Conservation (phyloP, 2,888 invertebrate species). For the Hermaeophaga mercurialis region DNA sequence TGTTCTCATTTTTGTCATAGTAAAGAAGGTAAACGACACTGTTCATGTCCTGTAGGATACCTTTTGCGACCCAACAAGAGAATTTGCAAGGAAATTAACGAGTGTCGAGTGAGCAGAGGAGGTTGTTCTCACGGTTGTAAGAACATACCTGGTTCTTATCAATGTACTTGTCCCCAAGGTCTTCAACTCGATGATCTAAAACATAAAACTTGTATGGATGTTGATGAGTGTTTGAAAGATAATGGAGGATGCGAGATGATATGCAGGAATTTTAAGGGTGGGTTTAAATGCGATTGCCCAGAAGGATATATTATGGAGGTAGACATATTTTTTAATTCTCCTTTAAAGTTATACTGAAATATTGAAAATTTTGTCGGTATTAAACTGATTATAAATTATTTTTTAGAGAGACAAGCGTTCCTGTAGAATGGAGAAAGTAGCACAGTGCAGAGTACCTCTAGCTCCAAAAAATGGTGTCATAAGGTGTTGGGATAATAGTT, state of each 20-base stretch:
- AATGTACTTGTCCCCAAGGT: constrained; percentile 60
- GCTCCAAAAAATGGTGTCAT: constrained; percentile 47
- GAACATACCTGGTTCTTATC: constrained; percentile 59
- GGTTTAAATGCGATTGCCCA: constrained; percentile 60
- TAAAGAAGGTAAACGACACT: constrained; percentile 55
- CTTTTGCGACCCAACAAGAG: constrained; percentile 54
- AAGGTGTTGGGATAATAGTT: constrained; percentile 42
- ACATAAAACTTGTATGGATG: constrained; percentile 52
- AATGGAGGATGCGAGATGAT: constrained; percentile 58
- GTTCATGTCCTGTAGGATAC: constrained; percentile 63
- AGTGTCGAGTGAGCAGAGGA: constrained; percentile 64
- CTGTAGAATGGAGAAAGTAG: constrained; percentile 38
- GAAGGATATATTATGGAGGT: constrained; percentile 51
- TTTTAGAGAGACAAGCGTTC: constrained; percentile 35
- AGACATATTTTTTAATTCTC: constrained; percentile 12
- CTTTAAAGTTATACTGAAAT: neutral
- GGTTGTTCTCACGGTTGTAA: constrained; percentile 69
- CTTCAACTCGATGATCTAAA: constrained; percentile 48
- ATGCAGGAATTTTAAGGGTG: constrained; percentile 59
- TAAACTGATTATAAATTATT: neutral
- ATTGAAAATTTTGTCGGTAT: neutral
- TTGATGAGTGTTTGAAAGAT: constrained; percentile 56
- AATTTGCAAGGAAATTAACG: constrained; percentile 62
- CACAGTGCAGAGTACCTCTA: constrained; percentile 44
- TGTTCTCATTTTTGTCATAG: constrained; percentile 59